Conservation (phyloP, 2,888 invertebrate species). For the Abscondita cerata region DNA sequence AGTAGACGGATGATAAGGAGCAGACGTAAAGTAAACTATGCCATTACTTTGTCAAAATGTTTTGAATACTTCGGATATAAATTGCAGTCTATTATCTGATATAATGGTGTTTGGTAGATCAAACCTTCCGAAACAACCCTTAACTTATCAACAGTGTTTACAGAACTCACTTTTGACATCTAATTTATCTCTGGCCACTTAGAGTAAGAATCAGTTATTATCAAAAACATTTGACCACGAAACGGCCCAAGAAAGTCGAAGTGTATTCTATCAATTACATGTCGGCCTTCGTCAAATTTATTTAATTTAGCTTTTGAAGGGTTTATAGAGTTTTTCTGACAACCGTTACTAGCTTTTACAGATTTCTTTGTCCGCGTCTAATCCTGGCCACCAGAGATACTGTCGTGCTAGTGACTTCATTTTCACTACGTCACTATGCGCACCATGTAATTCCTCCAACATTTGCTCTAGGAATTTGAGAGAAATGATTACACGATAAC, state of each 20-base stretch:
- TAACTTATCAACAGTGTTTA: too few relatives aligned
- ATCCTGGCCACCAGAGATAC: constrained; percentile 44
- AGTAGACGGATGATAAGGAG: too few relatives aligned
- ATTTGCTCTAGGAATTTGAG: constrained; percentile 14
- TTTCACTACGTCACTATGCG: constrained; percentile 34
- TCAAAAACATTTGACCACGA: constrained; percentile 41
- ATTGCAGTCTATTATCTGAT: too few relatives aligned
- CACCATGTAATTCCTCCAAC: constrained; percentile 25
- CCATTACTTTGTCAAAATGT: too few relatives aligned
- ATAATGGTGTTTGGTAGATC: too few relatives aligned
- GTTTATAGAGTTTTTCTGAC: constrained; percentile 39
- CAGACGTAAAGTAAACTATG: too few relatives aligned
- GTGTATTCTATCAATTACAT: constrained; percentile 54
- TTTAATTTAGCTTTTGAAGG: constrained; percentile 41
- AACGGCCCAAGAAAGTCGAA: constrained; percentile 57
- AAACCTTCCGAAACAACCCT: too few relatives aligned
- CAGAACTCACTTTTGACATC: too few relatives aligned
- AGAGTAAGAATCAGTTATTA: constrained; percentile 54
- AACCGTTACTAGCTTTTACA: constrained; percentile 40
- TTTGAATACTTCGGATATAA: too few relatives aligned
- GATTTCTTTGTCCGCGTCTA: constrained; percentile 44
- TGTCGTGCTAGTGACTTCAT: constrained; percentile 44
- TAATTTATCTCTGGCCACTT: too few relatives aligned
- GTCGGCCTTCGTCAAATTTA: constrained; percentile 40
- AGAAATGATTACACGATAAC: constrained; percentile 13